Percentiles rank a stretch among this genome's conserved stretches.
Conservation (phyloP, 1,140 invertebrate genomes). For the Zophobas atratus region DNA sequence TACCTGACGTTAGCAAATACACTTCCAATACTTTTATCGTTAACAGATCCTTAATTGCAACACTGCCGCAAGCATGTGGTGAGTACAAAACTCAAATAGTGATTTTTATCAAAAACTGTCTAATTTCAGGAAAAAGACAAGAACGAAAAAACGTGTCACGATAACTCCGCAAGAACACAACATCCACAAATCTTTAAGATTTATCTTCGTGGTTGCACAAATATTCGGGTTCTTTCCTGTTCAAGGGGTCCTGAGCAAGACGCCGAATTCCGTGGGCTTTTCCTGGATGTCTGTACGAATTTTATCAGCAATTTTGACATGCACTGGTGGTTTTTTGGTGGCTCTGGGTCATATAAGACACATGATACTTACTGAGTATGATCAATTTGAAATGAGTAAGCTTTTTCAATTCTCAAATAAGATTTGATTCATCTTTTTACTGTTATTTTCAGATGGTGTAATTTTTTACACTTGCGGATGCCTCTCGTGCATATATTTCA, state of each 20-base stretch:
- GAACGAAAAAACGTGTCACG: not conserved
- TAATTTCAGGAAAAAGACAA: slow-evolving; percentile 3
- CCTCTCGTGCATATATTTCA: slow-evolving; percentile 32
- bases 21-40: too few species aligned
- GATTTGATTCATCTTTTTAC: not conserved
- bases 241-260: slow-evolving; percentile 12
- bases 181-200: slow-evolving; percentile 29
- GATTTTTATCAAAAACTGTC: too few species aligned
- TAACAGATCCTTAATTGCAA: too few species aligned
- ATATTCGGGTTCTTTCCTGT: slow-evolving; percentile 36
- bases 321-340: not conserved
- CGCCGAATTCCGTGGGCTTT: not conserved
- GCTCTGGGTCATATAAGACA: slow-evolving; percentile 1
- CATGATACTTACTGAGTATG: not conserved
- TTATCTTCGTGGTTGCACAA: slow-evolving; percentile 17
- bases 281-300: slow-evolving; percentile 9
- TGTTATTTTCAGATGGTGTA: slow-evolving; percentile 1
- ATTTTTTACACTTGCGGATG: slow-evolving; percentile 14
- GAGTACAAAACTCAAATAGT: not conserved
- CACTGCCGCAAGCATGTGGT: not conserved
- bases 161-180: slow-evolving; percentile 10
- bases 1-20: too few species aligned
- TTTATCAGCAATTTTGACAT: slow-evolving; percentile 19
- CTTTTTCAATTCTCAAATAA: not conserved
- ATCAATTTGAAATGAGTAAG: slow-evolving; percentile 31